Base-by-base conservation (phyloP, 2,113 vertebrate genomes). In the Lepisosteus oculatus region DNA sequence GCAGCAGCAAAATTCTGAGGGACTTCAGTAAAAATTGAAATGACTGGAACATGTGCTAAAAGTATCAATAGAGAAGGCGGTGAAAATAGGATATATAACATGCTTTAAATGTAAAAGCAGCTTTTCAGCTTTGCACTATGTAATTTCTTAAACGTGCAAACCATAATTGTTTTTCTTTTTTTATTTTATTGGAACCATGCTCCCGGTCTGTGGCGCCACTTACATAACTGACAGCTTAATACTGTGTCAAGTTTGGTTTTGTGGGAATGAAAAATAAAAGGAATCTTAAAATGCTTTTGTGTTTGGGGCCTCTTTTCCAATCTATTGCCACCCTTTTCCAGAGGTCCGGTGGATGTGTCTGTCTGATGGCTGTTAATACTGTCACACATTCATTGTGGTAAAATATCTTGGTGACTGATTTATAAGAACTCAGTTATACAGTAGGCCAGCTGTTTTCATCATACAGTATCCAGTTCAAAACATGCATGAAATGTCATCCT, bases 201-300 rank as follows among this genome's bases (percentile, higher is more conserved):
- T 72, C 69, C 61, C 51, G 77, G 79, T 79, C 84, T 78, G 75
- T 85, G 88, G 87, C 85, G 85, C 86, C 86, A 84, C 84, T 71
- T 79, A 84, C 77, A 65, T 70, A 77, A 77, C 80, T 84, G 85
- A 89, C 85, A 83, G 79, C 84, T 86, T 81, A 85, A 87, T 82
- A 65, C 80, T 66, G 78, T 78, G 69, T 84, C 75, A 77, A 75
- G 84, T 83, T 76, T 76, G 78, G 74, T 76, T 88, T 86, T 79
- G 78, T 80, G 80, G 76, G 84, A 29, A 77, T 69, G 78, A 56
- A 62, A 76, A 71, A 54, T 63, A 54, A 17, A 29, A 43, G n/a
- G 29, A 55, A 65, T 55, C 67, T 75, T 82, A 78, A 80, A 15
- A 44, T 80, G 79, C 83, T 71, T 73, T 76, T 76, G 82, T 83